Base-by-base conservation (phyloP, 2,113 vertebrate species). In the Jaculus jaculus region DNA sequence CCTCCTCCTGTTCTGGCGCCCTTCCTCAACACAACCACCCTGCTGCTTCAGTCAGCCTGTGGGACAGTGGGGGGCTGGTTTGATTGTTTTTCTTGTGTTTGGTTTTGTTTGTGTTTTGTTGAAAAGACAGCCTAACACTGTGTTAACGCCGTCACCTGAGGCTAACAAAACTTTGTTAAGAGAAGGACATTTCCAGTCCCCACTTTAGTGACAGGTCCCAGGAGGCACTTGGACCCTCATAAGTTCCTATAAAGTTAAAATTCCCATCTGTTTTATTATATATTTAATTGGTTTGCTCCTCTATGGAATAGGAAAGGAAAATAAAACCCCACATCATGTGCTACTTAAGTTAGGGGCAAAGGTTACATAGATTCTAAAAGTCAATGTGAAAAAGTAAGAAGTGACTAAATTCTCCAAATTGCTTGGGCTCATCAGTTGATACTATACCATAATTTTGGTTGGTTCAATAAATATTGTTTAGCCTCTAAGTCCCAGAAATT, bases 211-310 rank as follows among this genome's bases (percentile, higher is more conserved):
- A 94, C 78, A 42, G 86, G 51, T 93, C 96, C 96, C 94, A 42
- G 92, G 95, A 96, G 95, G 72, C 84, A 30, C 58, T 79, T 20
- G 61, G 94, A 85, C 96, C 89, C 94, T 96, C 96, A 87, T 82
- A 93, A 96, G 75, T 84, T 97, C 82, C 85, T 81, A 87, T 96
- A 4, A 63, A 97, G 82, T 90, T 15, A 94, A 77, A 96, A 96
- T 94, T 96, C 82, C 78, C 71, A 91, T 84, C 91, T 97, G 97
- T 92, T 95, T 84, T 86, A 97, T 98, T 97, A 95, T 91, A 95
- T 32, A 68, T 87, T 93, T 96, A 91, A 94, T 97, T 96, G 77
- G 61, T 83, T 97, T 93, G 91, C 88, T 97, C 84, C 95, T 95
- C 96, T 95, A 47, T 93, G 83, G 68, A 81, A 95, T 83, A 93